Conservation (phyloP, 2,113 vertebrate species). For the Tachycineta bicolor region DNA sequence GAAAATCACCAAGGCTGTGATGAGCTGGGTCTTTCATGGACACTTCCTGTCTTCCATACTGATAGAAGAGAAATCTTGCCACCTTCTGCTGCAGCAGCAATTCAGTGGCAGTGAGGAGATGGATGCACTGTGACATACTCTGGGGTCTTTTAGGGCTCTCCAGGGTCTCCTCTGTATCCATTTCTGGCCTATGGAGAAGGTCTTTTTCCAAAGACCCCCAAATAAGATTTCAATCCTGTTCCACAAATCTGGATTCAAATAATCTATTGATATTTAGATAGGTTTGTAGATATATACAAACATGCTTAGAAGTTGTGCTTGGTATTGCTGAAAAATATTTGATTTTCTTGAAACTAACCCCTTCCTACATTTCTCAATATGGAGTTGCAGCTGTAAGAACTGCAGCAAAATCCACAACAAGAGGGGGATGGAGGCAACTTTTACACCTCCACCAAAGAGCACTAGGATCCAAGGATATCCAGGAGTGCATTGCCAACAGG, state of each 20-base stretch:
- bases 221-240: background rate
- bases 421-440: background rate
- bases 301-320: background rate
- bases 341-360: background rate
- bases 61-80: background rate
- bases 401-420: background rate
- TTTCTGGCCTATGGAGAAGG: background rate
- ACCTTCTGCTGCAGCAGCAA: background rate
- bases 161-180: background rate
- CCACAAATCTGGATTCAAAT: background rate
- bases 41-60: background rate
- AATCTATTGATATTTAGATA: background rate
- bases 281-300: background rate
- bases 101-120: background rate
- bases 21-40: background rate
- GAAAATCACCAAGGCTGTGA: background rate
- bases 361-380: background rate
- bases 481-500: background rate
- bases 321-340: background rate
- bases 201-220: background rate
- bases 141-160: background rate
- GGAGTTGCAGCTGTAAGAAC: background rate
- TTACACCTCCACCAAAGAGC: background rate
- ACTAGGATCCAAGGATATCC: background rate
- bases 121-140: background rate